phyloP scores from a whole-genome alignment of 2,888 invertebrate genomes.

The Pseudolycoriella hygida region DNA sequence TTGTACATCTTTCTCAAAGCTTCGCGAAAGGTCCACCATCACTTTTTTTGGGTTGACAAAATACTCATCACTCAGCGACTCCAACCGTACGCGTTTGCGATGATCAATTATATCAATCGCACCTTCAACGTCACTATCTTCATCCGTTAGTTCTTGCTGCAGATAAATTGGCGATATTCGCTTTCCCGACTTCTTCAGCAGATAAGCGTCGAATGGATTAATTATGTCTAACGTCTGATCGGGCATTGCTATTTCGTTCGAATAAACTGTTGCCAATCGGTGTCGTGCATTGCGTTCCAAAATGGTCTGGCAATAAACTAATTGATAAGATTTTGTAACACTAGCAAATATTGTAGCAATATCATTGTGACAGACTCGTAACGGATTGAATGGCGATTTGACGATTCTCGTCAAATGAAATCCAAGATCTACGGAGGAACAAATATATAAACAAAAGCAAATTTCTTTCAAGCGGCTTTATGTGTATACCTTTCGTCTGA shows the following conservation, averaged over 20 bases:
- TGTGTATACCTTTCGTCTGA: neutral
- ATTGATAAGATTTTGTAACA: conserved; percentile 65
- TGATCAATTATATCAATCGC: neutral
- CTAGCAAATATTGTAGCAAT: conserved; percentile 68
- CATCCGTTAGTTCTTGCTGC: conserved; percentile 22
- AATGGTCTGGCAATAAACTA: conserved; percentile 82
- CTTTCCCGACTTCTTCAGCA: conserved; percentile 37
- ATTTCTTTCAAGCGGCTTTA: conserved; percentile 1
- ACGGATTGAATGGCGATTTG: conserved; percentile 72
- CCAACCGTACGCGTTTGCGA: neutral
- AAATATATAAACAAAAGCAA: conserved; percentile 19
- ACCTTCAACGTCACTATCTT: conserved; percentile 21
- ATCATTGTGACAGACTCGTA: conserved; percentile 59
- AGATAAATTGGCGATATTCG: conserved; percentile 31
- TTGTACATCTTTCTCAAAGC: neutral
- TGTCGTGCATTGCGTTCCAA: conserved; percentile 66
- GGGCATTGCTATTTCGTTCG: conserved; percentile 32
- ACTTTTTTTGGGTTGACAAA: neutral
- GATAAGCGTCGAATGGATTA: conserved; percentile 85
- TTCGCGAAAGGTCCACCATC: neutral
- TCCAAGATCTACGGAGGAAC: conserved; percentile 64
- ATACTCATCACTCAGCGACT: neutral
- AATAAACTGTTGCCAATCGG: conserved; percentile 37
- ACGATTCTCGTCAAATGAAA: conserved; percentile 67
- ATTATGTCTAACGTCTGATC: conserved; percentile 39